phyloP scores from a whole-genome alignment of 2,113 vertebrate genomes.

The Speoplatyrhinus poulsoni region DNA sequence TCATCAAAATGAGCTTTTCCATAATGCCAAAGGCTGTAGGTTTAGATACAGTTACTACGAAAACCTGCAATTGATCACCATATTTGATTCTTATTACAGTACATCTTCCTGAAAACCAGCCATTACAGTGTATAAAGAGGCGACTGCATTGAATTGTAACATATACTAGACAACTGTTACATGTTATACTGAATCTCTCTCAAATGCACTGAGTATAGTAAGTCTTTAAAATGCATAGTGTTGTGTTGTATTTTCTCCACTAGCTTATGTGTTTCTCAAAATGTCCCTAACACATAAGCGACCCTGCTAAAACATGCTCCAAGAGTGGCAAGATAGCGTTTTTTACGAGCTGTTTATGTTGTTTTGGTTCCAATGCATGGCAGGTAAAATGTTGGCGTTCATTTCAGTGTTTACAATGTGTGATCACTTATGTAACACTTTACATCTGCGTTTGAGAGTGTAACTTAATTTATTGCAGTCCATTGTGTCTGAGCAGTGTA shows the following conservation, averaged over 20 bases:
- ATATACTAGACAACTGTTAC: constrained; percentile 47
- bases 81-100: constrained; percentile 60
- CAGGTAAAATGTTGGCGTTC: constrained; percentile 8
- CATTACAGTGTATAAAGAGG: constrained; percentile 54
- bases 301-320: constrained; percentile 26
- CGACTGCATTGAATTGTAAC: constrained; percentile 61
- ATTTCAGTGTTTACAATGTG: constrained; percentile 23
- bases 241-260: constrained; percentile 58
- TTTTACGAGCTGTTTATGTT: constrained; percentile 11
- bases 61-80: constrained; percentile 26
- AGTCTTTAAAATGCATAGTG: constrained; percentile 67
- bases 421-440: constrained; percentile 28
- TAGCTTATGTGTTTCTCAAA: constrained; percentile 49
- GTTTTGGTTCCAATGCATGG: constrained; percentile 29
- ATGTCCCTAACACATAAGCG: constrained; percentile 19
- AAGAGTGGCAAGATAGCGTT: constrained; percentile 18
- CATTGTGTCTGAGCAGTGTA: constrained; percentile 27
- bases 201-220: constrained; percentile 62
- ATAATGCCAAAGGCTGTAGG: constrained; percentile 73
- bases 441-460: constrained; percentile 23
- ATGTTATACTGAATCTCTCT: constrained; percentile 57
- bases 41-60: constrained; percentile 35
- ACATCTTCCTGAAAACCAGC: constrained; percentile 55
- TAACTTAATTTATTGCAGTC: constrained; percentile 12
- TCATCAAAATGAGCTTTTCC: constrained; percentile 72